These are phyloP conservation scores for Zenarchopterus dispar DNA, from an alignment of 2,797 vertebrate species.

Conservation along the genomic window DNA sequence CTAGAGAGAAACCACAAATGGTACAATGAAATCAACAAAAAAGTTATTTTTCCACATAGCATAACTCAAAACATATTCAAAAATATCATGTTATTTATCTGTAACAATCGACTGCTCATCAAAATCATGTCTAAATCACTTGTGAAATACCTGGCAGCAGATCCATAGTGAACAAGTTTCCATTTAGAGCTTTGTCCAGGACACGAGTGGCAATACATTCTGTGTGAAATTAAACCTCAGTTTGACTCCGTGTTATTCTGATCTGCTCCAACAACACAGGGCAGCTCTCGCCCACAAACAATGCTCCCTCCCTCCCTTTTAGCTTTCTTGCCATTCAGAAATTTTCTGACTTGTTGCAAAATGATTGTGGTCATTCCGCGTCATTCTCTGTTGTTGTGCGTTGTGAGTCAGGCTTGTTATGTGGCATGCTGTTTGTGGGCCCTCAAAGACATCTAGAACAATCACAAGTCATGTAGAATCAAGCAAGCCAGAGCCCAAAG, in stretches of 20 bases:
- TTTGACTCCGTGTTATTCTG: conserved; percentile 60
- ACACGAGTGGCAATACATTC: conserved; percentile 73
- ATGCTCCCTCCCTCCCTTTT: conserved; percentile 61
- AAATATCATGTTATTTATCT: conserved; percentile 3
- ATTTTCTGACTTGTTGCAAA: conserved; percentile 83
- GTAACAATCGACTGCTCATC: conserved; percentile 2
- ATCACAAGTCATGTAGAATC: conserved; percentile 76
- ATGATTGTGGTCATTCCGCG: conserved; percentile 76
- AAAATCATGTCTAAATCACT: neutral
- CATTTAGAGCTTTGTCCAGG: conserved; percentile 74
- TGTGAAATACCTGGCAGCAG: conserved; percentile 78
- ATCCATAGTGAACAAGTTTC: conserved; percentile 79
- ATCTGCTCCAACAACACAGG: conserved; percentile 52
- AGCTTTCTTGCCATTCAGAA: conserved; percentile 82
- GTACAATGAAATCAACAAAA: neutral
- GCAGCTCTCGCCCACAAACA: conserved; percentile 65
- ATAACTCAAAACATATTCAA: conserved; percentile 1
- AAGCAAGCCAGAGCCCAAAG: conserved; percentile 28
- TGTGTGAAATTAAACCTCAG: conserved; percentile 63
- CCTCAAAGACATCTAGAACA: conserved; percentile 85
- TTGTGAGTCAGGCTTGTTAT: conserved; percentile 62
- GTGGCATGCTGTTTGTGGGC: conserved; percentile 68
- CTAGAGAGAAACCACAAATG: neutral
- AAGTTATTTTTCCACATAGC: neutral
- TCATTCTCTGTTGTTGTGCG: conserved; percentile 80